Evolutionary conservation across 1,140 invertebrate genomes (phyloP), one percentile per base, ranked within the genome.

Genomic region (Sycobia sp.): DNA sequence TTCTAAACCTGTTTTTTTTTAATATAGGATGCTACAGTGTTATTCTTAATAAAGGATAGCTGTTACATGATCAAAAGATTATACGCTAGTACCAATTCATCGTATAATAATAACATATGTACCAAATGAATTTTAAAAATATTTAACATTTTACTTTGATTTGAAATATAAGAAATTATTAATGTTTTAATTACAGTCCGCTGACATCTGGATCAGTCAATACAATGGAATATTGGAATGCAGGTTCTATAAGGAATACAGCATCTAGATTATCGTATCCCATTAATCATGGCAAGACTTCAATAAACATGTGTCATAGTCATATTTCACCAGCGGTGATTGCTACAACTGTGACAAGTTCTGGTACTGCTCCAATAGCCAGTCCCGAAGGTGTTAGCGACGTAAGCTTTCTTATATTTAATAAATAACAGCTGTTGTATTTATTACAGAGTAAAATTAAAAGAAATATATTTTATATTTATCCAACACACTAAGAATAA

Each of bases 181-280:
- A n/a, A n/a, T n/a, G n/a, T 5, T 38, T 38, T 38, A 11, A 16
- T 27, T 8, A 27, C 23, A 47, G 44, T 13, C 44, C 44, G 62
- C 71, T 85, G 71, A 85, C 84, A 74, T 83, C 82, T 69, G 82
- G 79, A 65, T 84, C 83, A 8, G 80, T 83, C 18, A 82, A 81
- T 18, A 78, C 78, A 76, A 68, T 79, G 69, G 77, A 81, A 55
- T 81, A 77, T 51, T 81, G 79, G 79, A 75, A 75, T 46, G 70
- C 75, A 43, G 73, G 74, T 20, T 0, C 10, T 11, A 20, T 34
- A 14, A 77, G 73, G 62, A 75, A 70, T 44, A 74, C 71, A 32
- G 74, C 74, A 39, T 74, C 76, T 27, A 74, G 80, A 27, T 73
- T 76, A 5, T 69, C 77, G 16, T 66, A 76, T 63, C 73, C 75